Conservation (phyloP, 2,113 vertebrate species). For the Eidolon helvum region DNA sequence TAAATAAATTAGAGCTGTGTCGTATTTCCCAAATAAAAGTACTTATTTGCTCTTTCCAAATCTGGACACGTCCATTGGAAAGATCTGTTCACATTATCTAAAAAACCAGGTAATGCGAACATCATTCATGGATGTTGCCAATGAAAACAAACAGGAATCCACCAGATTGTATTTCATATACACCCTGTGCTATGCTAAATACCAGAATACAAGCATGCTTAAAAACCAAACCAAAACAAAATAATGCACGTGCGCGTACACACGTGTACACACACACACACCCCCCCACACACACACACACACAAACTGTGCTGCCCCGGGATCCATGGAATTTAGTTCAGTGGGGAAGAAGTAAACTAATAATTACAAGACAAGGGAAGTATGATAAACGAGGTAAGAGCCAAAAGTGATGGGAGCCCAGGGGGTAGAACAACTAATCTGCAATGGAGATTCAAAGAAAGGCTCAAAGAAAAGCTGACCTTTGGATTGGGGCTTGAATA, state of each 20-base stretch:
- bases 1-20: not conserved
- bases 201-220: not conserved
- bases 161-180: not conserved
- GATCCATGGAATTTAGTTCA: not conserved
- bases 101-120: not conserved
- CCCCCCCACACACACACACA: not conserved
- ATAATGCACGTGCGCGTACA: too few species aligned
- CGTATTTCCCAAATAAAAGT: not conserved
- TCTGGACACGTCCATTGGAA: not conserved
- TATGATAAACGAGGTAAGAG: not conserved
- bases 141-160: not conserved
- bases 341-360: not conserved
- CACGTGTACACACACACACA: too few species aligned
- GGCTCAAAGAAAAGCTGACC: not conserved
- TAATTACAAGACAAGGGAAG: not conserved
- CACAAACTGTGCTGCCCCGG: fast-evolving
- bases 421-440: not conserved
- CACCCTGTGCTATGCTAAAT: not conserved
- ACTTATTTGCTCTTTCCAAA: not conserved
- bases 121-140: not conserved
- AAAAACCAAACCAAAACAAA: not conserved
- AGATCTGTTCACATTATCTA: too few species aligned
- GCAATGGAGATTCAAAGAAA: not conserved
- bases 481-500: not conserved
- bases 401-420: not conserved